A percentile compares a stretch with the other conserved stretches of the same genome.
Evolutionary conservation across 1,140 invertebrate genomes (phyloP).

Genomic region (Lasioglossum baleicum): DNA sequence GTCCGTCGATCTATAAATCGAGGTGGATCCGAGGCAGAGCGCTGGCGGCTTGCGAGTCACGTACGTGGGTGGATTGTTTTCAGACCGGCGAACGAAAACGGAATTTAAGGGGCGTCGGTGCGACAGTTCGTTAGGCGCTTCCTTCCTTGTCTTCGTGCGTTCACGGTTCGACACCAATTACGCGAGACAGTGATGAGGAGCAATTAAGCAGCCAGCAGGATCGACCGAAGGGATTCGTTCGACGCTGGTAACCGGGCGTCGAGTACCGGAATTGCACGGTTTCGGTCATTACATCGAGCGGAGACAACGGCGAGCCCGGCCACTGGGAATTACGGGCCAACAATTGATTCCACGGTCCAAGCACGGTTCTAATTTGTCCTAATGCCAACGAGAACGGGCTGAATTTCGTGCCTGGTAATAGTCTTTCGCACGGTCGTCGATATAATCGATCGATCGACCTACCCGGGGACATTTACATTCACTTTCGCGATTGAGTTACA

Average conservation of each 20-base stretch:
- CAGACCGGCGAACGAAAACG: neutral
- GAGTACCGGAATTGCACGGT: conserved; percentile 13
- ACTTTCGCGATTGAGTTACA: neutral
- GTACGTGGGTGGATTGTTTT: neutral
- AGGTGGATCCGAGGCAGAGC: neutral
- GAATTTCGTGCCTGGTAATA: conserved; percentile 9
- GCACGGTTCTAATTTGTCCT: conserved; percentile 51
- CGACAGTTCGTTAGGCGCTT: conserved; percentile 8
- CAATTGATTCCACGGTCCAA: conserved; percentile 49
- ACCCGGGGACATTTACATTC: neutral
- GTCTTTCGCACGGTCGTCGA: conserved; percentile 1
- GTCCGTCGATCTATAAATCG: neutral
- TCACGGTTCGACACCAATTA: conserved; percentile 46
- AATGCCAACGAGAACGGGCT: conserved; percentile 13
- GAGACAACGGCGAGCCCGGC: conserved; percentile 22
- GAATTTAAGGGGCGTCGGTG: neutral
- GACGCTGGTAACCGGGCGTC: too few relatives aligned
- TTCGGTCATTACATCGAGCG: conserved; percentile 34
- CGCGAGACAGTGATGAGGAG: conserved; percentile 14
- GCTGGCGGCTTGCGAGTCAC: neutral
- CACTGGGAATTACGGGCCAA: conserved; percentile 50
- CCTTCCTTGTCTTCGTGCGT: conserved; percentile 11
- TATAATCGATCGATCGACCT: conserved; percentile 21
- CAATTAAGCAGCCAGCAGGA: conserved; percentile 53
- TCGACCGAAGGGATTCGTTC: conserved; percentile 38